phyloP scores from a whole-genome alignment of 1,140 invertebrate species.

The Ooceraea biroi region DNA sequence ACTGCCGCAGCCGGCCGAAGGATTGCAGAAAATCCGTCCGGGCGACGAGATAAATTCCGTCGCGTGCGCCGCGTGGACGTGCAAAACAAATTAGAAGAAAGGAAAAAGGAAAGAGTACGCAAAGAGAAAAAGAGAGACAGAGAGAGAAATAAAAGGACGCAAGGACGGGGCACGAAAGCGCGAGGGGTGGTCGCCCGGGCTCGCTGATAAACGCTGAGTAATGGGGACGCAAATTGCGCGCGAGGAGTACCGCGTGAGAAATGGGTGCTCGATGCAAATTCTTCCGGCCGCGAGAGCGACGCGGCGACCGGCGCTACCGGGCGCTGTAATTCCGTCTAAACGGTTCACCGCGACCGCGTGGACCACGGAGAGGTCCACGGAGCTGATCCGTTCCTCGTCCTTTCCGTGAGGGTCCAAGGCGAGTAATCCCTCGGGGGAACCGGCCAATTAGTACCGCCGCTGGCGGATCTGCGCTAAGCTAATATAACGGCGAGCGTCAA shows the following conservation, averaged over 20 bases:
- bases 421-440: slow-evolving; percentile 18
- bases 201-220: slow-evolving; percentile 74
- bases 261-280: slow-evolving; percentile 64
- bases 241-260: slow-evolving; percentile 60
- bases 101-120: not conserved
- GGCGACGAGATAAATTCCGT: slow-evolving; percentile 60
- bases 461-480: not conserved
- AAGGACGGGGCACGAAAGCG: not conserved
- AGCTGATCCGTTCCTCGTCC: not conserved
- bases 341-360: slow-evolving; percentile 3
- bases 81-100: slow-evolving; percentile 51
- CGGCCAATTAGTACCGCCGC: not conserved
- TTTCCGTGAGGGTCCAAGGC: slow-evolving; percentile 6
- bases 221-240: slow-evolving; percentile 70
- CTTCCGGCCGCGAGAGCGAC: slow-evolving; percentile 30
- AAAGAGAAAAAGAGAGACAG: not conserved
- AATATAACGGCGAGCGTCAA: slow-evolving; percentile 23
- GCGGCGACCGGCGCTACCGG: slow-evolving; percentile 13
- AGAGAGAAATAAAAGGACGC: not conserved
- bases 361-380: not conserved
- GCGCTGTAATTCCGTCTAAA: slow-evolving; percentile 19
- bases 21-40: slow-evolving; percentile 56
- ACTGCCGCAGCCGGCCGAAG: slow-evolving; percentile 16
- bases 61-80: slow-evolving; percentile 43
- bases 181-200: slow-evolving; percentile 29